A percentile compares a stretch with the other conserved stretches of the same genome.
phyloP scores from a whole-genome alignment of 2,888 invertebrate species.

The Eurytoma californica region DNA sequence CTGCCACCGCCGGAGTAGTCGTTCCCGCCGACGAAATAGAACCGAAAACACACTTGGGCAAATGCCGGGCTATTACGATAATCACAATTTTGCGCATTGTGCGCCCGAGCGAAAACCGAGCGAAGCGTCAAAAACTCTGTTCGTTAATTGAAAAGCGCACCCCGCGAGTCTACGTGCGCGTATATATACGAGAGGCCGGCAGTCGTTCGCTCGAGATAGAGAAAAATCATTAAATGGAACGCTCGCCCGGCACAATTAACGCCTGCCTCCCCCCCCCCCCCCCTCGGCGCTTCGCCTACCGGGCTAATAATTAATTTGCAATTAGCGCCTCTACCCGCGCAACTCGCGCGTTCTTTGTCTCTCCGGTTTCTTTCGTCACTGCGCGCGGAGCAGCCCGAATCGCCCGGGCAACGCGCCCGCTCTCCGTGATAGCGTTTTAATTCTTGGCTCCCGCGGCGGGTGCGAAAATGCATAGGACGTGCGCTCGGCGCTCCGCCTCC shows the following conservation, averaged over 20 bases:
- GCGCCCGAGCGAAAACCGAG: conserved; percentile 1
- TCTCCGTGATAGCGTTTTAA: conserved; percentile 65
- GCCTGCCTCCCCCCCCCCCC: background rate
- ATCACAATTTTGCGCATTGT: conserved; percentile 49
- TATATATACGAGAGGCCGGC: background rate
- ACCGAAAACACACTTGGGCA: conserved; percentile 36
- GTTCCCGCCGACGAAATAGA: conserved; percentile 24
- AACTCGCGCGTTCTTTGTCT: conserved; percentile 25
- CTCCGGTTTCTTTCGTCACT: conserved; percentile 45
- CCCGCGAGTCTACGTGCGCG: conserved; percentile 26
- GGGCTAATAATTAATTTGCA: conserved; percentile 56
- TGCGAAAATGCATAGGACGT: conserved; percentile 6
- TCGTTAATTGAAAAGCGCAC: conserved; percentile 50
- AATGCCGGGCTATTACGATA: conserved; percentile 53
- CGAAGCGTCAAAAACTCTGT: conserved; percentile 47
- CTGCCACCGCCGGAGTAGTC: background rate
- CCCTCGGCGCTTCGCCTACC: background rate
- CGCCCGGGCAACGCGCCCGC: conserved; percentile 19
- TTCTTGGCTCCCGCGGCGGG: conserved; percentile 50
- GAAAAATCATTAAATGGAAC: conserved; percentile 54
- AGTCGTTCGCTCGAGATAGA: conserved; percentile 23
- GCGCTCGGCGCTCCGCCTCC: background rate
- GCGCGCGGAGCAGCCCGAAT: conserved; percentile 56
- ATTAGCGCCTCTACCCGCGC: conserved; percentile 47
- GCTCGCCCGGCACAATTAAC: conserved; percentile 1